Evolutionary conservation across 2,113 vertebrate species (phyloP).

Genomic region (Indri indri): DNA sequence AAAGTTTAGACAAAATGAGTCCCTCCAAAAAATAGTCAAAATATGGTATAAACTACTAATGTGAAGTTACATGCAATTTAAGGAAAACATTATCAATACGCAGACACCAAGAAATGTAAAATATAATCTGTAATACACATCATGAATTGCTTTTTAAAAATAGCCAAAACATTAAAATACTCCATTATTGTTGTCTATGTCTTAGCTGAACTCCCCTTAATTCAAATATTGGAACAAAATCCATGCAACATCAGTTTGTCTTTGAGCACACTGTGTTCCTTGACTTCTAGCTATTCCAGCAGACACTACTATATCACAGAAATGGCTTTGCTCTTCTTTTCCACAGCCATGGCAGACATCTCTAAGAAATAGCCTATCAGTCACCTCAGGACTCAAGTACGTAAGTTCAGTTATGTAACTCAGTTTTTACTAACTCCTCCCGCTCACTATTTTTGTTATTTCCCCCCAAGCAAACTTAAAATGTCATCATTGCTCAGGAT

Average conservation of each 20-base stretch:
- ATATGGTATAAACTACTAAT: conserved; percentile 11
- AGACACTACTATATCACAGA: background rate
- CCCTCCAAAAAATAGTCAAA: conserved; percentile 1
- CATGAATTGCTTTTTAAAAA: conserved; percentile 1
- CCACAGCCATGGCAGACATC: background rate
- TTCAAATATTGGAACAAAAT: conserved; percentile 9
- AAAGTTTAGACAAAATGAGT: conserved; percentile 15
- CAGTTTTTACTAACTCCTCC: background rate
- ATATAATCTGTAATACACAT: background rate
- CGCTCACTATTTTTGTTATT: background rate
- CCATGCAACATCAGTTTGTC: background rate
- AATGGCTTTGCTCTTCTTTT: conserved; percentile 3
- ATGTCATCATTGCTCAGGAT: background rate
- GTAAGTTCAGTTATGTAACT: background rate
- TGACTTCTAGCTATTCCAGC: background rate
- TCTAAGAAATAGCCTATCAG: background rate
- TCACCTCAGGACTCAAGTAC: background rate
- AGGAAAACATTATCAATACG: background rate
- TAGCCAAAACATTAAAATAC: conserved; percentile 20
- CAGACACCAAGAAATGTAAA: background rate
- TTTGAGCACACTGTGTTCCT: background rate
- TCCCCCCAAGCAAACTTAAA: conserved; percentile 10
- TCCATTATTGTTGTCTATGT: background rate
- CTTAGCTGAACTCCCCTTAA: background rate
- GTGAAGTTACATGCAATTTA: background rate